Evolutionary conservation across 2,888 invertebrate genomes (phyloP), one percentile per base, ranked within the genome.

Genomic region (Dascillus cervinus): DNA sequence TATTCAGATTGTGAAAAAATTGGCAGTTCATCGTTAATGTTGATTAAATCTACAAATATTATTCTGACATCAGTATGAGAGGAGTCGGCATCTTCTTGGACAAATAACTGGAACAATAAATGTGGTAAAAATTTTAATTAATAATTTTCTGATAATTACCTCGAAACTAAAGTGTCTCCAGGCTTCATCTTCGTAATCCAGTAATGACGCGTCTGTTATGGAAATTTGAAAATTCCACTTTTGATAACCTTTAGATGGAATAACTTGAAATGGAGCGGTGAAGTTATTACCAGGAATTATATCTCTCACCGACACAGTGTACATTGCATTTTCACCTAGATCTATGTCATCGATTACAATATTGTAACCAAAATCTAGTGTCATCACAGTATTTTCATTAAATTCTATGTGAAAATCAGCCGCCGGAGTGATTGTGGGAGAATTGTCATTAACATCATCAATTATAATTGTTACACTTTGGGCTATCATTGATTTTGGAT

Each of bases 1-100:
- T 59, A 63, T 17, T 63, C 58, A 3, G 58, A 53, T 8, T 51
- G 44, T 2, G 58, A 50, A 55, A 84, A 84, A 40, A 69, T 69
- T 1, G 85, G 85, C 41, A 64, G 48, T 55, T 82, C 82, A 52
- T 85, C 84, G 57, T 84, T 85, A 67, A 73, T 72, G 61, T 85
- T 81, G 14, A 64, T 60, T 22, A 83, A 67, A 32, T 67, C 52
- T 5, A 80, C 70, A 25, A 49, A 44, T 19, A 55, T 48, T 9
- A 37, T 39, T 46, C 67, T 67, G 49, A 3, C 6, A 13, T 36
- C 28, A 3, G 10, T 5, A 20, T 34, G 37, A 12, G 15, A 11
- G 15, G 9, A 1, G 25, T 33, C 22, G 17, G 8, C 13, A 2
- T 4, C 11, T 24, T 37, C 33, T 13, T 14, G 4, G 13, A 26